A percentile compares a stretch with the other conserved stretches of the same genome.
Conservation (phyloP, 2,113 vertebrate genomes). For the Phainopepla nitens region DNA sequence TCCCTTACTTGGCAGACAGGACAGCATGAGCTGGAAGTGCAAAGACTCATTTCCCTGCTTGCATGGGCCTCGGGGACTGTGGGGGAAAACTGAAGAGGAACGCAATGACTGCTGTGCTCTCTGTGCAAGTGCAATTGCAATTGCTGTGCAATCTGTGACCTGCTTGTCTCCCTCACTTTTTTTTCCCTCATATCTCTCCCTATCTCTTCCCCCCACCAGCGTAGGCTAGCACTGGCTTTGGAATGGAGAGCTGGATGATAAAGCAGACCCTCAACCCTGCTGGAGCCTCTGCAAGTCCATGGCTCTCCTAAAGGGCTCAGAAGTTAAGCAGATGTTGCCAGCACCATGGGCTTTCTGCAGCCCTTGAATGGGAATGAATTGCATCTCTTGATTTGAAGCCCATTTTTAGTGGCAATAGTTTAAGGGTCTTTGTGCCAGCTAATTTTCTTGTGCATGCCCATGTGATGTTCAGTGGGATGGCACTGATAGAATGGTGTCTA, state of each 20-base stretch:
- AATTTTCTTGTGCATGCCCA: not conserved
- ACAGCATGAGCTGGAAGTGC: not conserved
- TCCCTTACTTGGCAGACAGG: not conserved
- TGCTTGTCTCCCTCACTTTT: not conserved
- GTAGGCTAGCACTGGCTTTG: not conserved
- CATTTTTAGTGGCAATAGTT: not conserved
- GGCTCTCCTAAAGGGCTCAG: not conserved
- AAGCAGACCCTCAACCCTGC: not conserved
- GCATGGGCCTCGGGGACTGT: not conserved
- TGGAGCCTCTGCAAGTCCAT: not conserved
- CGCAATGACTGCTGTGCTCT: rapidly evolving
- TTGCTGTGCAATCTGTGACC: no score
- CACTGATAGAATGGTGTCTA: not conserved
- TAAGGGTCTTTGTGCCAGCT: not conserved
- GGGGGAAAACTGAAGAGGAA: not conserved
- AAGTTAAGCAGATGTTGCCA: not conserved
- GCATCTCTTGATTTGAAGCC: not conserved
- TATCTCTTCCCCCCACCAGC: not conserved
- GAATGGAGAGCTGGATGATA: not conserved
- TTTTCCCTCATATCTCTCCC: not conserved
- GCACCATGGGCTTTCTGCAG: not conserved
- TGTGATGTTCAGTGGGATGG: not conserved
- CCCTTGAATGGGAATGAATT: not conserved
- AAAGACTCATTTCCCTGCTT: not conserved
- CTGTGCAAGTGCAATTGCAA: no score